Evolutionary conservation across 2,888 invertebrate genomes (phyloP), one percentile per base, ranked within the genome.

Genomic region (Geotrupes spiniger): DNA sequence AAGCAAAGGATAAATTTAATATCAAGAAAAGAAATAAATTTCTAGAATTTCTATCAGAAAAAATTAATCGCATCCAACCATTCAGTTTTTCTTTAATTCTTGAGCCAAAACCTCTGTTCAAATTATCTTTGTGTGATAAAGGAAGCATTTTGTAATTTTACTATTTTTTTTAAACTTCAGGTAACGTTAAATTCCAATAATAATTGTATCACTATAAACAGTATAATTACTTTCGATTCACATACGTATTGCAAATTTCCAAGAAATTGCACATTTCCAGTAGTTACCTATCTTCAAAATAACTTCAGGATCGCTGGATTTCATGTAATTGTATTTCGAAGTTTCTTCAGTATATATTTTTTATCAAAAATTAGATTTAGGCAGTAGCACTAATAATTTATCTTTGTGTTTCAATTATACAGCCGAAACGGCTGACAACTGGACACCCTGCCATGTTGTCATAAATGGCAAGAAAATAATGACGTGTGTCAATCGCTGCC

Each of bases 1-100:
- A 96, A 15, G 97, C 97, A 76, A 98, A 97, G 26, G 92, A 92
- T 56, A 97, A 81, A 74, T 97, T 98, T 28, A 98, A 77, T 56
- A 95, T 62, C 9, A 98, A 80, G 70, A 98, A 98, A 25, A 95
- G 76, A 69, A 97, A 94, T 58, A 98, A 77, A 76, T 96, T 96
- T 67, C 95, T 83, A 1, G 95, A 95, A 74, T 91, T 93, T 69
- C 85, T 82, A 74, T 98, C 97, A 0, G 95, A 85, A 73, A 94
- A 91, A 65, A 96, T 92, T 51, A 95, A 76, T 63, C 95, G 79
- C 58, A 86, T 80, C 87, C 87, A 89, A 63, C 84, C 84, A 64
- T 82, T 77, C 9, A 90, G 64, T 69, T 85, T 87, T 66, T 91
- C 90, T 63, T 83, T 84, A 49, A 89, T 75, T 53, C 85, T 79